phyloP scores from a whole-genome alignment of 2,888 invertebrate genomes.

The Epirrita christyi region DNA sequence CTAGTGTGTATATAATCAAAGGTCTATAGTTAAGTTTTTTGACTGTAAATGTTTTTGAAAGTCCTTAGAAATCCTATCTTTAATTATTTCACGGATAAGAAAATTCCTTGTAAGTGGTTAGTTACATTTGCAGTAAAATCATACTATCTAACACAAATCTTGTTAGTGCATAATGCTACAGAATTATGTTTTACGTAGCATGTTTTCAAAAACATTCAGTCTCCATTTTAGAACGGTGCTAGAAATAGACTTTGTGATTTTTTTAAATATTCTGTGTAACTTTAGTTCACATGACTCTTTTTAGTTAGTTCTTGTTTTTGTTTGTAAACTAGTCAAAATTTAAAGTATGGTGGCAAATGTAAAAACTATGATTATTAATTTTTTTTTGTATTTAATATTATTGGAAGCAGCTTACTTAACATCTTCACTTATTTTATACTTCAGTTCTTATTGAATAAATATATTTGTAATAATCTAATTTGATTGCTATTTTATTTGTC shows the following conservation, averaged over 20 bases:
- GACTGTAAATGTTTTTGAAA: too few relatives aligned
- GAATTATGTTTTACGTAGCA: conserved; percentile 23
- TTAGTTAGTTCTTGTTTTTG: conserved; percentile 54
- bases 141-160: neutral
- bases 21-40: neutral
- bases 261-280: conserved; percentile 28
- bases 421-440: conserved; percentile 73
- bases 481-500: conserved; percentile 49
- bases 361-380: conserved; percentile 50
- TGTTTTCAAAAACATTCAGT: conserved; percentile 36
- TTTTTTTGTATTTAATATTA: conserved; percentile 60
- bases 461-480: conserved; percentile 79
- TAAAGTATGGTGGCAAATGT: conserved; percentile 52
- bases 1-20: too few relatives aligned
- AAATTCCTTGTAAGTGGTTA: too few relatives aligned
- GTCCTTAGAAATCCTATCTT: too few relatives aligned
- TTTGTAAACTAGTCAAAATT: conserved; percentile 81
- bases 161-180: conserved; percentile 30
- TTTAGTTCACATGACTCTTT: conserved; percentile 33
- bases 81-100: too few relatives aligned
- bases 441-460: conserved; percentile 79
- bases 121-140: too few relatives aligned
- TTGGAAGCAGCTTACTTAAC: conserved; percentile 68
- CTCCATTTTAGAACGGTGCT: conserved; percentile 65
- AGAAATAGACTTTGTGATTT: conserved; percentile 43